Conservation (phyloP, 2,113 vertebrate species). For the Promerops cafer region DNA sequence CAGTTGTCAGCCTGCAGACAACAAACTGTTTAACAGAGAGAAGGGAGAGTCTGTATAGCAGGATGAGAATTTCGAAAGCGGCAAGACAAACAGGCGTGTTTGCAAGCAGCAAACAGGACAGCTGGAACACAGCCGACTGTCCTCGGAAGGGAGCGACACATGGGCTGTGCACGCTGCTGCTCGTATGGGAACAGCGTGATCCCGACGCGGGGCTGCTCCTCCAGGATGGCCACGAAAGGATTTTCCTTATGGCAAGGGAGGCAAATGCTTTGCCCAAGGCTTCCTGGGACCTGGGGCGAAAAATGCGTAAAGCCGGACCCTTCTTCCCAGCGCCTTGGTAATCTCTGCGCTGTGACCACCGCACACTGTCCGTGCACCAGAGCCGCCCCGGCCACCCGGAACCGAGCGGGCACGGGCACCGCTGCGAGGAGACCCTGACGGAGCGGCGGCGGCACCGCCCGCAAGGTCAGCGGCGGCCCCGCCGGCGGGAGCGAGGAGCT, state of each 20-base stretch:
- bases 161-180: not conserved
- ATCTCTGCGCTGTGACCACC: not conserved
- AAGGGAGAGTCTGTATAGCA: accelerated
- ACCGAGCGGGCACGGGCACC: not conserved
- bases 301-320: accelerated
- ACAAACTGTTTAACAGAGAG: not conserved
- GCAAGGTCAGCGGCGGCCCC: not conserved
- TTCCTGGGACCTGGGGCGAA: accelerated
- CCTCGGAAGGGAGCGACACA: not conserved
- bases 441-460: too few species aligned
- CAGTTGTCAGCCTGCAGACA: not conserved
- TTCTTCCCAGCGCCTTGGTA: accelerated
- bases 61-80: not conserved
- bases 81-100: not conserved
- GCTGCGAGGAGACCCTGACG: not conserved
- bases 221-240: not conserved
- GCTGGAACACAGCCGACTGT: not conserved
- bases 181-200: not conserved
- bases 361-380: not conserved
- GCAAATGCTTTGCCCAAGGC: not conserved
- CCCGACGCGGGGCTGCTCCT: not conserved
- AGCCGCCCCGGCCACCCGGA: not conserved
- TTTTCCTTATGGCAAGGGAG: accelerated
- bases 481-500: not conserved
- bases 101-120: not conserved